A percentile compares a stretch with the other conserved stretches of the same genome.
Conservation (phyloP, 2,113 vertebrate species). For the Notarius lentiginosus region DNA sequence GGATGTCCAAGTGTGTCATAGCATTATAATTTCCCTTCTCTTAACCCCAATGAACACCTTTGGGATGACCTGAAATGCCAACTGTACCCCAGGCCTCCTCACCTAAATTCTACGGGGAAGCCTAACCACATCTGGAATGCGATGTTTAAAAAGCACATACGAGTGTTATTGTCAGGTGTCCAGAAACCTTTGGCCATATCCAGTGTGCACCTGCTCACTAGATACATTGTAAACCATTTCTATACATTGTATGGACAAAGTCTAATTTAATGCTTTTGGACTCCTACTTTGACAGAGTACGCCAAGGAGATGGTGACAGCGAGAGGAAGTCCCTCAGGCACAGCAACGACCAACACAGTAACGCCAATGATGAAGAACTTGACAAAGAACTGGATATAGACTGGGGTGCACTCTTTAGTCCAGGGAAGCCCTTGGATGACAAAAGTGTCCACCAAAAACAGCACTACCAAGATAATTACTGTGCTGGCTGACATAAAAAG, state of each 20-base stretch:
- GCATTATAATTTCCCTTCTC: neutral
- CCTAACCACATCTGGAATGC: neutral
- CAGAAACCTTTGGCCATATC: neutral
- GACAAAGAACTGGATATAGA: conserved; percentile 95
- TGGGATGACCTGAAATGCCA: neutral
- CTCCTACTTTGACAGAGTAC: conserved; percentile 96
- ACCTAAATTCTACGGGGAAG: neutral
- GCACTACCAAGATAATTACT: conserved; percentile 91
- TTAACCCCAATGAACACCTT: neutral
- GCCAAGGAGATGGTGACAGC: conserved; percentile 97
- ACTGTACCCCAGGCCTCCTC: neutral
- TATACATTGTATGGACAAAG: neutral
- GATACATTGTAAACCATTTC: neutral
- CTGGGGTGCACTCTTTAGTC: conserved; percentile 85
- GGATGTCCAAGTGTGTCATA: too few relatives aligned
- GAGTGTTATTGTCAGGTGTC: neutral
- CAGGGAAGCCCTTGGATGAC: conserved; percentile 86
- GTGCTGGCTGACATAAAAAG: conserved; percentile 93
- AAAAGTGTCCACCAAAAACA: conserved; percentile 93
- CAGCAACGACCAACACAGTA: conserved; percentile 95
- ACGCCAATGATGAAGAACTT: conserved; percentile 99
- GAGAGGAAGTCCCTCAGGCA: conserved; percentile 96
- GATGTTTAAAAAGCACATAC: neutral
- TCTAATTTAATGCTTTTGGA: neutral
- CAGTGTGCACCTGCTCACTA: too few relatives aligned